Evolutionary conservation across 2,113 vertebrate genomes (phyloP).

Genomic region (Odocoileus hemionus): DNA sequence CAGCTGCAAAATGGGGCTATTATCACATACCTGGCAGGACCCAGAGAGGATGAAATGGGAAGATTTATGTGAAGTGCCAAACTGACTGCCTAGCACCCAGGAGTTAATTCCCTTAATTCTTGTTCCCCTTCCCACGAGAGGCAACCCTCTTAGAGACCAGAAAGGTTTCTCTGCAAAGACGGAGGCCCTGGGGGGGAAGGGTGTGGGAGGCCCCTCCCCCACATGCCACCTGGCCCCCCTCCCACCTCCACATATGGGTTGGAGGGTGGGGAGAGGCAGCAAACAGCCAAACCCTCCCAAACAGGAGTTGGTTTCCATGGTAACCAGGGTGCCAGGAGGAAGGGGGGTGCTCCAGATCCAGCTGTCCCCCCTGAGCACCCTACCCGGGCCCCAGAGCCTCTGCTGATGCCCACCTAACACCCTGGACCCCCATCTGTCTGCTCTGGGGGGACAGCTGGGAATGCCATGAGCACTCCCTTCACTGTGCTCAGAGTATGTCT

Average conservation of each 20-base stretch:
- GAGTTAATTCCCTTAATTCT: not conserved
- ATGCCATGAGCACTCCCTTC: not conserved
- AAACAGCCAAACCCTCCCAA: slow-evolving; percentile 75
- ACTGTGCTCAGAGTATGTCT: not conserved
- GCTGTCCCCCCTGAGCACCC: slow-evolving; percentile 66
- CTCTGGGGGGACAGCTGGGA: slow-evolving; percentile 15
- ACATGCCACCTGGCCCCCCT: slow-evolving; percentile 75
- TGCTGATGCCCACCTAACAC: slow-evolving; percentile 48
- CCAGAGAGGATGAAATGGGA: not conserved
- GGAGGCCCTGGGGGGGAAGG: slow-evolving; percentile 51
- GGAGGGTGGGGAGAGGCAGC: slow-evolving; percentile 67
- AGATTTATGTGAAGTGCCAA: not conserved
- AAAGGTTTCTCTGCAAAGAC: slow-evolving; percentile 51
- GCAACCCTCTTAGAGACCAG: slow-evolving; percentile 47
- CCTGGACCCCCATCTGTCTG: slow-evolving; percentile 44
- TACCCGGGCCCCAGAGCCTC: slow-evolving; percentile 39
- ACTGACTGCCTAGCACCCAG: not conserved
- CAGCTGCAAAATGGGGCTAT: slow-evolving; percentile 54
- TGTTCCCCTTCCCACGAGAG: slow-evolving; percentile 10
- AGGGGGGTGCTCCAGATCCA: slow-evolving; percentile 66
- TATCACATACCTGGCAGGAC: not conserved
- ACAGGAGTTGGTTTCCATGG: slow-evolving; percentile 74
- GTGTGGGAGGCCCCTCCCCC: slow-evolving; percentile 70
- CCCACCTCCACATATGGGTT: slow-evolving; percentile 77
- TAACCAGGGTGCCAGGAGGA: slow-evolving; percentile 66